A percentile compares a stretch with the other conserved stretches of the same genome.
These are phyloP conservation scores for Tenthredo livida DNA, from an alignment of 2,888 invertebrate genomes.

Conservation along the genomic window DNA sequence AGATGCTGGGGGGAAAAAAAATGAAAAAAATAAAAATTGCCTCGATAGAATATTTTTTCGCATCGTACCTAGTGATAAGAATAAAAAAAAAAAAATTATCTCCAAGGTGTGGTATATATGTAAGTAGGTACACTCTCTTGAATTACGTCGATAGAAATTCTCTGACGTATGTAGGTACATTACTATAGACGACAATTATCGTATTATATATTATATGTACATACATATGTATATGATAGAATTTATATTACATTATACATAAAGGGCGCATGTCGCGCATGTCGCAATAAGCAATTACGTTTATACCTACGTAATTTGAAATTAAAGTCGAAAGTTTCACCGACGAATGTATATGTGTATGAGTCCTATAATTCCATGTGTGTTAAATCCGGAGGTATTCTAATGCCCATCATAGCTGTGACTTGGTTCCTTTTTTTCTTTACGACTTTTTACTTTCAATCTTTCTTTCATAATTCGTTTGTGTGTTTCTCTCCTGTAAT, in stretches of 20 bases:
- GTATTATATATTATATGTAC: not conserved
- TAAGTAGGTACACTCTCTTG: too few relatives aligned
- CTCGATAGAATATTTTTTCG: too few relatives aligned
- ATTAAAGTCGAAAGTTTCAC: not conserved
- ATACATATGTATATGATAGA: not conserved
- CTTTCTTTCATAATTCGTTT: not conserved
- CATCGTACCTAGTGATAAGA: too few relatives aligned
- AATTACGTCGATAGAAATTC: not conserved
- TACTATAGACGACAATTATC: not conserved
- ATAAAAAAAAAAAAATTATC: too few relatives aligned
- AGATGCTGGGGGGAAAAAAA: too few relatives aligned
- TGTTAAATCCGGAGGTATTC: not conserved
- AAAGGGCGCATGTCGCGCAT: conserved; percentile 1
- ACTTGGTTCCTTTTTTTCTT: conserved; percentile 41
- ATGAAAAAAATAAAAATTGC: too few relatives aligned
- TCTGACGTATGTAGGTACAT: not conserved
- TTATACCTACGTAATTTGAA: conserved; percentile 9
- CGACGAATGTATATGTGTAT: not conserved
- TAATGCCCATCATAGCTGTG: not conserved
- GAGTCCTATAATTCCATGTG: not conserved
- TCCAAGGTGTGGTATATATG: too few relatives aligned
- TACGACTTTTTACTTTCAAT: not conserved
- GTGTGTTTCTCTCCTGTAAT: not conserved
- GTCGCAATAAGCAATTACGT: conserved; percentile 8
- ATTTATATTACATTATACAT: not conserved